A percentile compares a stretch with the other conserved stretches of the same genome.
These are phyloP conservation scores for Cancer borealis DNA, from an alignment of 2,888 invertebrate genomes.

Conservation along the genomic window DNA sequence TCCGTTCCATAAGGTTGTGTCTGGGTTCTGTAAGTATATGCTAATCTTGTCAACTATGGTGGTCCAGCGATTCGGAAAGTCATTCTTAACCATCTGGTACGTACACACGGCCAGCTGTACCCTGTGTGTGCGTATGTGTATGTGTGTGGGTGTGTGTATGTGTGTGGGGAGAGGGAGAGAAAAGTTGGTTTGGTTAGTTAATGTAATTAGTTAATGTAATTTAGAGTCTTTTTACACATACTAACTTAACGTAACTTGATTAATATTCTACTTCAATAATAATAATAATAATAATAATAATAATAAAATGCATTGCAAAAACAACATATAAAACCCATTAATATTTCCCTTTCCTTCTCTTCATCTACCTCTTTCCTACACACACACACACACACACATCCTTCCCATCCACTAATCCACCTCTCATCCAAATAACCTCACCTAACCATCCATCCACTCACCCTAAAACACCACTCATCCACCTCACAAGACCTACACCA, in stretches of 20 bases:
- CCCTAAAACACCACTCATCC: no score
- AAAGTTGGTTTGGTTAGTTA: neutral
- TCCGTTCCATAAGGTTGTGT: slow-evolving; percentile 91
- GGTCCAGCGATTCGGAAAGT: slow-evolving; percentile 97
- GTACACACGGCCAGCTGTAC: slow-evolving; percentile 95
- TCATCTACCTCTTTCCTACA: neutral
- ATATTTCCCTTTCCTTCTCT: neutral
- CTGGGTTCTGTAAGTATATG: slow-evolving; percentile 94
- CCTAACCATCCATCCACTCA: no score
- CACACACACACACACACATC: no score
- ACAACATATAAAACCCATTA: neutral
- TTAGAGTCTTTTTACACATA: no score
- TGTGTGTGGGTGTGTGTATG: slow-evolving; percentile 16
- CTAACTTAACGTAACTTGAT: no score
- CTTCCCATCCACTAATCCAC: no score
- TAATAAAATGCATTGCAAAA: no score
- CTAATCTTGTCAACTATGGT: slow-evolving; percentile 97
- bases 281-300: no score
- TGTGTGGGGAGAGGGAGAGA: neutral
- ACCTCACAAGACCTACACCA: neutral
- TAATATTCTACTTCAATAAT: no score
- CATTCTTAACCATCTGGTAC: slow-evolving; percentile 94
- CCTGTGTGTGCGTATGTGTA: slow-evolving; percentile 81
- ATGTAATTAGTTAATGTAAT: no score
- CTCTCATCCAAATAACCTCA: no score